A percentile compares a stretch with the other conserved stretches of the same genome.
Evolutionary conservation across 1,140 invertebrate species (phyloP).

Genomic region (Drosophila varians): DNA sequence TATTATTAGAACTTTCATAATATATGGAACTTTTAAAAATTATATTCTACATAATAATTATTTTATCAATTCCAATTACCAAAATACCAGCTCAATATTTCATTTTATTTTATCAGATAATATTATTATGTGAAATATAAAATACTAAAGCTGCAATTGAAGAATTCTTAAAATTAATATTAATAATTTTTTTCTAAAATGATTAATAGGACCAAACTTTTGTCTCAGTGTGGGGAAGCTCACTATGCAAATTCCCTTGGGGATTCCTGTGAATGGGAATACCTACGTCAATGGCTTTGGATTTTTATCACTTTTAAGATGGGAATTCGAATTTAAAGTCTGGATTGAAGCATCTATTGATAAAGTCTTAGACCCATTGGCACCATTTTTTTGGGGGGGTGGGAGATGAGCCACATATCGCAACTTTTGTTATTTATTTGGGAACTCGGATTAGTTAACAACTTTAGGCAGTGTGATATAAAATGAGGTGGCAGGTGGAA

Average conservation of each 20-base stretch:
- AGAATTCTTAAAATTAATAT: too few relatives aligned
- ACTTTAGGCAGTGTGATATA: conserved; percentile 6
- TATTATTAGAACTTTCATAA: too few relatives aligned
- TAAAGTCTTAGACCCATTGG: conserved; percentile 15
- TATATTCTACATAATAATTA: too few relatives aligned
- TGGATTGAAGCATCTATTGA: not conserved
- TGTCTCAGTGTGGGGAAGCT: conserved; percentile 16
- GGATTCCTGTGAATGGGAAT: conserved; percentile 18
- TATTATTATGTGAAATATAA: too few relatives aligned
- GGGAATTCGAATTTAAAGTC: too few relatives aligned
- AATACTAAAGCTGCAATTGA: too few relatives aligned
- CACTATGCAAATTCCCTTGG: conserved; percentile 13
- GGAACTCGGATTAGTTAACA: conserved; percentile 19
- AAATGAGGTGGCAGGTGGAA: conserved; percentile 5
- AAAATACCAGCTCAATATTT: too few relatives aligned
- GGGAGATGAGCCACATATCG: conserved; percentile 17
- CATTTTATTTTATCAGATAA: too few relatives aligned
- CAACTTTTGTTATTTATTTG: conserved; percentile 12
- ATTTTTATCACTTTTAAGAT: conserved; percentile 2
- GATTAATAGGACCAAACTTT: too few relatives aligned
- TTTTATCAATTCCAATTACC: too few relatives aligned
- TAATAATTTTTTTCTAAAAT: too few relatives aligned
- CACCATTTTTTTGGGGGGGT: conserved; percentile 1
- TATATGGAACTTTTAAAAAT: too few relatives aligned
- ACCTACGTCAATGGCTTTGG: not conserved